These are phyloP conservation scores for Hormaphis cornu DNA, from an alignment of 1,140 invertebrate species.

Conservation along the genomic window DNA sequence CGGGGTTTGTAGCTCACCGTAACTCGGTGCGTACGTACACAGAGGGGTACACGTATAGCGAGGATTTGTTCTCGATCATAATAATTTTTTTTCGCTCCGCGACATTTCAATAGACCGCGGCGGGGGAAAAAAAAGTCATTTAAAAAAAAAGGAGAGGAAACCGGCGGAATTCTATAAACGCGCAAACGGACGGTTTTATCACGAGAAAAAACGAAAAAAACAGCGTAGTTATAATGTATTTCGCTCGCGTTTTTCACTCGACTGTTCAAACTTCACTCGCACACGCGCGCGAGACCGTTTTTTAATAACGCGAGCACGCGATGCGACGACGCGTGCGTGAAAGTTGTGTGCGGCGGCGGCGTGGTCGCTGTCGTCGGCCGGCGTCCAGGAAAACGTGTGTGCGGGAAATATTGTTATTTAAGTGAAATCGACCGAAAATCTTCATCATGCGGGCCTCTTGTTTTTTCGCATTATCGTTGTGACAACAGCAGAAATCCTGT, in stretches of 20 bases:
- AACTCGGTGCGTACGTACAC: no score
- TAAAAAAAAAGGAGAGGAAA: conserved; percentile 11
- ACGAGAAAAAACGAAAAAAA: not conserved
- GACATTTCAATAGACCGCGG: conserved; percentile 11
- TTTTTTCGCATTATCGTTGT: conserved; percentile 27
- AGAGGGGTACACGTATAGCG: no score
- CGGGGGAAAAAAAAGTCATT: conserved; percentile 22
- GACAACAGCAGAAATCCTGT: conserved; percentile 29
- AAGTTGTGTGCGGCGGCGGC: not conserved
- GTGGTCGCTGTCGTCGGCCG: not conserved
- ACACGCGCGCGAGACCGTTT: not conserved
- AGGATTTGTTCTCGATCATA: conserved; percentile 22
- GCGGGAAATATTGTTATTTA: conserved; percentile 24
- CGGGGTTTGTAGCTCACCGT: no score
- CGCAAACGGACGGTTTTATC: not conserved
- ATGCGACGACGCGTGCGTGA: not conserved
- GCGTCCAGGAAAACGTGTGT: not conserved
- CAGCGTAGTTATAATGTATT: not conserved
- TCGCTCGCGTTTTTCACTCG: conserved; percentile 5
- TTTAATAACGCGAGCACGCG: conserved; percentile 20
- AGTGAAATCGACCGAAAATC: conserved; percentile 32
- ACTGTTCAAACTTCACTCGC: not conserved
- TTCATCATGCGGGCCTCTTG: conserved; percentile 29
- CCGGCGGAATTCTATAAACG: conserved; percentile 14
- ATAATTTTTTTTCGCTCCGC: conserved; percentile 11